Evolutionary conservation across 2,888 invertebrate species (phyloP).

Genomic region (Panorpa germanica): DNA sequence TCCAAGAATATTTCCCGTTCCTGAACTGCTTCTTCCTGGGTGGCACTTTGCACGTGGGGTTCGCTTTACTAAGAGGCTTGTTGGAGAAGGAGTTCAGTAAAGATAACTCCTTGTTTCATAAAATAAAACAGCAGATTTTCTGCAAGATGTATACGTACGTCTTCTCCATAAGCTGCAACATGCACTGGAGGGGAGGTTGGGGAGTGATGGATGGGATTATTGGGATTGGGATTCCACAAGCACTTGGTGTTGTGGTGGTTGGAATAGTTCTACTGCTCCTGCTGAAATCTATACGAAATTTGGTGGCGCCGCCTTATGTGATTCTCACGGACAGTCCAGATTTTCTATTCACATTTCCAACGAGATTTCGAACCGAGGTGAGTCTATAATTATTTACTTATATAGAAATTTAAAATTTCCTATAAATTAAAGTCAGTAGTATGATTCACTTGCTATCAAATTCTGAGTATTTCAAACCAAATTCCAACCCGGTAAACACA

Average conservation of each 20-base stretch:
- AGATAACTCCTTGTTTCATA: conserved; percentile 9
- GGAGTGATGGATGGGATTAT: no score
- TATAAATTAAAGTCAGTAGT: no score
- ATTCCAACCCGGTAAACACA: no score
- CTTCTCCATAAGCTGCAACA: conserved; percentile 27
- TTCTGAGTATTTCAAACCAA: no score
- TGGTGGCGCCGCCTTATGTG: conserved; percentile 25
- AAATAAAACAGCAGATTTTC: conserved; percentile 9
- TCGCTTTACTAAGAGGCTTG: conserved; percentile 31
- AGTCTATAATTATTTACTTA: conserved; percentile 11
- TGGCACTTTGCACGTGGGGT: conserved; percentile 30
- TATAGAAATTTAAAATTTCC: no score
- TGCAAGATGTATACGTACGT: conserved; percentile 24
- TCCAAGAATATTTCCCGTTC: conserved; percentile 27
- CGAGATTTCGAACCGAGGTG: conserved; percentile 22
- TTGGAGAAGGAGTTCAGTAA: conserved; percentile 17
- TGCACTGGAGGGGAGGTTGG: conserved; percentile 33
- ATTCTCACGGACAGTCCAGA: conserved; percentile 24
- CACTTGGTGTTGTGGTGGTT: conserved; percentile 10
- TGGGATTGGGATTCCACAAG: conserved; percentile 10
- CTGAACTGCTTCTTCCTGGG: conserved; percentile 27
- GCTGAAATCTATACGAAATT: conserved; percentile 21
- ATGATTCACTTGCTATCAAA: no score
- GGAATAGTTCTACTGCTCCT: conserved; percentile 15
- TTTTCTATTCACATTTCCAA: conserved; percentile 27